Conservation (phyloP, 2,888 invertebrate genomes). For the Acanthopleura granulata region DNA sequence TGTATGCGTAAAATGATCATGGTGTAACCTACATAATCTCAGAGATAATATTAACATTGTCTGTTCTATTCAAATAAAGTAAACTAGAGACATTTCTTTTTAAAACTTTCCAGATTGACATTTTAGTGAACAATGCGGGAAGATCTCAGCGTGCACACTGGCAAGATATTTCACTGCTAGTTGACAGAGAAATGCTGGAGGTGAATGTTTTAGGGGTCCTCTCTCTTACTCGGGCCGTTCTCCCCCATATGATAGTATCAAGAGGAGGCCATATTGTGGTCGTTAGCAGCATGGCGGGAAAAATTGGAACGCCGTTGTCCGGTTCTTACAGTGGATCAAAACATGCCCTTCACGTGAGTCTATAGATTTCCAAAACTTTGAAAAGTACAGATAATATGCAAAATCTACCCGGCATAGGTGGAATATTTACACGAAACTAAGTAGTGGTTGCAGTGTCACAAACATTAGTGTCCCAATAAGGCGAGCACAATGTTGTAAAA, state of each 20-base stretch:
- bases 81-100: no score
- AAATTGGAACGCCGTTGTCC: constrained; percentile 71
- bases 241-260: constrained; percentile 74
- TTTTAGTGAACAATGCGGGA: constrained; percentile 86
- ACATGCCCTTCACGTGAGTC: constrained; percentile 80
- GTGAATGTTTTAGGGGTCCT: constrained; percentile 83
- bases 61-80: no score
- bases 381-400: no score
- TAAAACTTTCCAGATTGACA: constrained; percentile 78
- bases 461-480: no score
- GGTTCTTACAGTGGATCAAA: constrained; percentile 78
- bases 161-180: constrained; percentile 79
- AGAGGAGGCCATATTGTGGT: constrained; percentile 80
- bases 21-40: no score
- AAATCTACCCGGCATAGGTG: no score
- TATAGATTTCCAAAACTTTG: background rate
- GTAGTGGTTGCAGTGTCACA: no score
- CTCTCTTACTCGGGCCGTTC: constrained; percentile 78
- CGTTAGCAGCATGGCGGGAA: constrained; percentile 82
- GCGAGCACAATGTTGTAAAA: no score
- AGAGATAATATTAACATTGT: no score
- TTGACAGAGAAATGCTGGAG: constrained; percentile 82
- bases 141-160: constrained; percentile 82
- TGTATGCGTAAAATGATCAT: no score
- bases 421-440: no score